A percentile compares a stretch with the other conserved stretches of the same genome.
phyloP scores from a whole-genome alignment of 2,113 vertebrate genomes.

The Phocoena sinus region DNA sequence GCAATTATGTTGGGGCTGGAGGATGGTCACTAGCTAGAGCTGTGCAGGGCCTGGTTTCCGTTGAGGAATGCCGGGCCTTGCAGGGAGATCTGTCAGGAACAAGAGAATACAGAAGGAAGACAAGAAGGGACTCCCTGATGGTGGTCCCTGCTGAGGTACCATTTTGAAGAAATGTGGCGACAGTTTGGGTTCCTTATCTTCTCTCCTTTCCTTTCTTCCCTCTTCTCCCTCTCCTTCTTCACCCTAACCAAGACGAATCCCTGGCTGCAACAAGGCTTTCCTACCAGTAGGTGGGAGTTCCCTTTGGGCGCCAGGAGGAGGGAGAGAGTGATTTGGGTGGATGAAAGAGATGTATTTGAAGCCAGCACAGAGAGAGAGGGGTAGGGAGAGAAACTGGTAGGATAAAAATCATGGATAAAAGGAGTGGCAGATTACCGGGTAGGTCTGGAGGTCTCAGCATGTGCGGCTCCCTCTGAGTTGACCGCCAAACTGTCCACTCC shows the following conservation, averaged over 20 bases:
- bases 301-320: background rate
- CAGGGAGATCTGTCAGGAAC: background rate
- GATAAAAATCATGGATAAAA: background rate
- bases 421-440: too few species aligned
- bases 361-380: rapidly evolving
- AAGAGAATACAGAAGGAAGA: background rate
- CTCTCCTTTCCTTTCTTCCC: background rate
- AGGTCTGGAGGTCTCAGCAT: background rate
- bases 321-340: background rate
- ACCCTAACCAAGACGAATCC: background rate
- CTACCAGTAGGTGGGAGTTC: background rate
- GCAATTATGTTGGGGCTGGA: too few species aligned
- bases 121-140: background rate
- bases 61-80: background rate
- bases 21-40: background rate
- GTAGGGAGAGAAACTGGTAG: background rate
- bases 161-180: background rate
- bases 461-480: background rate
- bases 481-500: background rate
- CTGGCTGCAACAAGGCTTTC: background rate
- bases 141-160: too few species aligned
- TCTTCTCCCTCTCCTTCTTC: background rate
- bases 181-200: background rate
- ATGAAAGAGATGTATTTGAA: background rate
- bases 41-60: background rate